A percentile compares a stretch with the other conserved stretches of the same genome.
Evolutionary conservation across 1,140 invertebrate species (phyloP).

Genomic region (Trachymyrmex cornetzi): DNA sequence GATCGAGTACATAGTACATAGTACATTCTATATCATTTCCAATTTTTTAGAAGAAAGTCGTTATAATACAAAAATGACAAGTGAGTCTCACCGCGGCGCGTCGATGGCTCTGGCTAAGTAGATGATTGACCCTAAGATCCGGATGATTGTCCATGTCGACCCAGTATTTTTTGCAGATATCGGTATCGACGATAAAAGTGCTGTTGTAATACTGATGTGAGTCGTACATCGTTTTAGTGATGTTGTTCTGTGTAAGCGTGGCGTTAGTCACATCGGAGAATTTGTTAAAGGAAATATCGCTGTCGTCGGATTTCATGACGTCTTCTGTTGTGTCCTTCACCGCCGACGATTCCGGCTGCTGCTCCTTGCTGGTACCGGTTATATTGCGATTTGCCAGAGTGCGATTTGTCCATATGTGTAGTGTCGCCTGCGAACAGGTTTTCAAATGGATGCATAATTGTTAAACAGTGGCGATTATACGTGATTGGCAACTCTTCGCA

Average conservation of each 20-base stretch:
- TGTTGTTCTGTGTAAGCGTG: constrained; percentile 85
- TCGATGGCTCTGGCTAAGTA: constrained; percentile 95
- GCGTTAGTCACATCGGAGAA: constrained; percentile 84
- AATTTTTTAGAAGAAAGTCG: neutral
- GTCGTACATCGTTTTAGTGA: constrained; percentile 88
- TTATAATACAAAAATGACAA: neutral
- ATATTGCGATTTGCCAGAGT: constrained; percentile 73
- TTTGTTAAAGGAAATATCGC: constrained; percentile 83
- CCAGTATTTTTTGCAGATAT: constrained; percentile 90
- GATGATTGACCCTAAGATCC: constrained; percentile 89
- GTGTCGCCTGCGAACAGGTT: neutral
- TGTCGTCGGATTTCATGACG: constrained; percentile 63
- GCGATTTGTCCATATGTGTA: constrained; percentile 71
- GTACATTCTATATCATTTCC: neutral
- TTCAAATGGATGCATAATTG: neutral
- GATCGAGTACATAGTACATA: no score
- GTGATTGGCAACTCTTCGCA: neutral
- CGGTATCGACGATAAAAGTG: constrained; percentile 88
- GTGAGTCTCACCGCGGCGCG: constrained; percentile 92
- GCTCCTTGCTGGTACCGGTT: constrained; percentile 30
- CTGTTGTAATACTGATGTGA: constrained; percentile 93
- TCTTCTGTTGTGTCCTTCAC: neutral
- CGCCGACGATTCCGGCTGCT: neutral
- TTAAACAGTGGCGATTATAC: neutral
- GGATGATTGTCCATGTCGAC: constrained; percentile 89